phyloP scores from a whole-genome alignment of 1,140 invertebrate genomes.

The Cylas formicarius region DNA sequence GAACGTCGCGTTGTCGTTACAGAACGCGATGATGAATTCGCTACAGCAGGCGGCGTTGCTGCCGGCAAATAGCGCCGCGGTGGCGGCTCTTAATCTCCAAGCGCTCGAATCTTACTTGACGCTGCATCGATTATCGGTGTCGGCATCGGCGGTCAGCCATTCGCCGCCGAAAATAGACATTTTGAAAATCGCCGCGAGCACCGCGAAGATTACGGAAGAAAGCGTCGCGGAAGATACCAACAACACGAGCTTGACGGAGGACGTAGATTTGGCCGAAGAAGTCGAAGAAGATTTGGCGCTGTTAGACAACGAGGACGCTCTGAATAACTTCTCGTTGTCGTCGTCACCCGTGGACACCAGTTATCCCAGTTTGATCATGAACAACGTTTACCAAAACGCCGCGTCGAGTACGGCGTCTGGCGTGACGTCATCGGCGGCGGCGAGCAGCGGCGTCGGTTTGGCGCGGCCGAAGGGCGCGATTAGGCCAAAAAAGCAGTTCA shows the following conservation, averaged over 20 bases:
- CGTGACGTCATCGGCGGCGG: constrained; percentile 25
- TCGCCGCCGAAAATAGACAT: constrained; percentile 42
- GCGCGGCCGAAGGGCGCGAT: constrained; percentile 49
- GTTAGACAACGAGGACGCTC: constrained; percentile 48
- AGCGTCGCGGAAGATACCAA: constrained; percentile 42
- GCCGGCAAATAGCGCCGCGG: constrained; percentile 68
- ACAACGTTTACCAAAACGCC: constrained; percentile 50
- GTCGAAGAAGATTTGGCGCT: constrained; percentile 54
- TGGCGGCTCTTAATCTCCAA: constrained; percentile 71
- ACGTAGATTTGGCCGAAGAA: constrained; percentile 54
- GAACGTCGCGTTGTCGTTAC: constrained; percentile 64
- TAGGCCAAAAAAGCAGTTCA: constrained; percentile 86
- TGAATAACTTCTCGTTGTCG: constrained; percentile 43
- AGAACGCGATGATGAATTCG: constrained; percentile 68
- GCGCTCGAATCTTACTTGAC: constrained; percentile 76
- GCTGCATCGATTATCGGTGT: constrained; percentile 59
- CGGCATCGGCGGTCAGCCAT: constrained; percentile 21
- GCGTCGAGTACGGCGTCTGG: constrained; percentile 37
- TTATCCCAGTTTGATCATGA: constrained; percentile 53
- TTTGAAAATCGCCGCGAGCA: constrained; percentile 50
- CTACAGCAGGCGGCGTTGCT: constrained; percentile 66
- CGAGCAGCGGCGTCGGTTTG: constrained; percentile 30
- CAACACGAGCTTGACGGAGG: constrained; percentile 47
- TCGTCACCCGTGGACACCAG: constrained; percentile 49
- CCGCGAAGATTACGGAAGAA: constrained; percentile 53